These are phyloP conservation scores for Ciconia boyciana DNA, from an alignment of 2,113 vertebrate genomes.

Conservation along the genomic window DNA sequence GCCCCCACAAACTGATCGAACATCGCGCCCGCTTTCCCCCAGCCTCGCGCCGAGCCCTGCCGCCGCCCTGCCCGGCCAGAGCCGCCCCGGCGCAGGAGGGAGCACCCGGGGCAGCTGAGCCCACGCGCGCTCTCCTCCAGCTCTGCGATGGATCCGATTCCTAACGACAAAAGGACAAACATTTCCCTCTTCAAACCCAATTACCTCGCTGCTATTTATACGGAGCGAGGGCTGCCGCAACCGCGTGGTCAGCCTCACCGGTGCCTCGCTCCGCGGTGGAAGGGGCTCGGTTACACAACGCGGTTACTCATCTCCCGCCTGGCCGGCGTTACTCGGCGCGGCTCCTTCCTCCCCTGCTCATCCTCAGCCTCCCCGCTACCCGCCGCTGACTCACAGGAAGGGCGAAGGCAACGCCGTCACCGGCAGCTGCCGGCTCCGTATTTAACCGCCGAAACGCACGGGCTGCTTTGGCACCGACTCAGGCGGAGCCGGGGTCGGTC, in stretches of 20 bases:
- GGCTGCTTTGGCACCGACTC: background rate
- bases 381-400: background rate
- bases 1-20: background rate
- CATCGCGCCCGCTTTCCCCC: accelerated
- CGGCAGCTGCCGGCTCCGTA: background rate
- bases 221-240: background rate
- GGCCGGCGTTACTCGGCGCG: accelerated
- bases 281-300: background rate
- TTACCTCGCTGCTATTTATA: background rate
- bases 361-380: background rate
- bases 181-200: background rate
- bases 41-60: background rate
- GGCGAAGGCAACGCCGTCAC: background rate
- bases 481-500: accelerated
- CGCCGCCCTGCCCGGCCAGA: accelerated
- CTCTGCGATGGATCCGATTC: background rate
- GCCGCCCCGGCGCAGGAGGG: background rate
- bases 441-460: background rate
- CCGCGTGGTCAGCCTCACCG: accelerated
- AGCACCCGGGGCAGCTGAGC: background rate
- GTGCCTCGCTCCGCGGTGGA: background rate
- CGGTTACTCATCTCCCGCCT: background rate
- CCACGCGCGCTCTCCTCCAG: accelerated
- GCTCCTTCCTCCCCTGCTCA: background rate
- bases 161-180: background rate